A percentile compares a stretch with the other conserved stretches of the same genome.
These are phyloP conservation scores for Caenorhabditis macrosperma DNA, from an alignment of 2,888 invertebrate genomes.

Conservation along the genomic window DNA sequence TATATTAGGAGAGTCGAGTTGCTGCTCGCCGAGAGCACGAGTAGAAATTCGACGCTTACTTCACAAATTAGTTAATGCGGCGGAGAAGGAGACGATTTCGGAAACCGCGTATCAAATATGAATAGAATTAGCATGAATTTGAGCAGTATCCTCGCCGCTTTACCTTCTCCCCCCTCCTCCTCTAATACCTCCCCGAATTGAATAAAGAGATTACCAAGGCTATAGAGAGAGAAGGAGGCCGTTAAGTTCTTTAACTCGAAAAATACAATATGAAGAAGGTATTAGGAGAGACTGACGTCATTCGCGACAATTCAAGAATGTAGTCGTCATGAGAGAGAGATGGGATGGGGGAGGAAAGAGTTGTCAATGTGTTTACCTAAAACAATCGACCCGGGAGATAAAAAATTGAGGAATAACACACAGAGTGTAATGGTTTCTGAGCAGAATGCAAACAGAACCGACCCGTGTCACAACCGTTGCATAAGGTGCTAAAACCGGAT, in stretches of 20 bases:
- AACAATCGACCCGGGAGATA: too few species aligned
- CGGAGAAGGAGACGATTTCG: constrained; percentile 10
- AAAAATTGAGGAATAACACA: too few species aligned
- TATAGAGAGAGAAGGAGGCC: background rate
- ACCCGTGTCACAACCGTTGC: background rate
- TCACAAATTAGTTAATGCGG: constrained; percentile 31
- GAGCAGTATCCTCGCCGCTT: background rate
- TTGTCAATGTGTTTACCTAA: too few species aligned
- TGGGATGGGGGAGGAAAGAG: too few species aligned
- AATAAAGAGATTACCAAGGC: background rate
- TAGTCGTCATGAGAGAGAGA: too few species aligned
- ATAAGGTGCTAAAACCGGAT: constrained; percentile 5
- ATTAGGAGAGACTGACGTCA: background rate
- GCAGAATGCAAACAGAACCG: background rate
- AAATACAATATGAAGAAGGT: background rate
- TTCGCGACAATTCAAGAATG: too few species aligned
- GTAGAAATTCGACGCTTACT: constrained; percentile 29
- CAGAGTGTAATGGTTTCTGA: too few species aligned
- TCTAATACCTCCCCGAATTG: constrained; percentile 17
- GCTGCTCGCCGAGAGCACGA: constrained; percentile 4
- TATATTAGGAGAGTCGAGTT: constrained; percentile 13
- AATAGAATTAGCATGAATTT: constrained; percentile 56
- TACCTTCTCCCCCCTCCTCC: background rate
- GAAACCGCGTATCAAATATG: constrained; percentile 14
- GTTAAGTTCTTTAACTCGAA: constrained; percentile 1